phyloP scores from a whole-genome alignment of 2,797 vertebrate genomes.

The Podarcis lilfordi region DNA sequence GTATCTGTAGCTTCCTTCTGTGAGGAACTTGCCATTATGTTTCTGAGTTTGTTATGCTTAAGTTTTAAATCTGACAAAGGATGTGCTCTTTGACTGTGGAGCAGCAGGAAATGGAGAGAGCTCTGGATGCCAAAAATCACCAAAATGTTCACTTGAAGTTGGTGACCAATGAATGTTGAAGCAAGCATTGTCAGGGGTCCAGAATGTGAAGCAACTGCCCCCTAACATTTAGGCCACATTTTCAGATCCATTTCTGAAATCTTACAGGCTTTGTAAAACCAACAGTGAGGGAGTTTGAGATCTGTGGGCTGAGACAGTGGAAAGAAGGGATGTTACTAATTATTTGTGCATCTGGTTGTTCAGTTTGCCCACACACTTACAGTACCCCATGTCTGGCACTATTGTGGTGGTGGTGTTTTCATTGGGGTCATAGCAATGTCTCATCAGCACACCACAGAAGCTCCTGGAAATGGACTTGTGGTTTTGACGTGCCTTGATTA shows the following conservation, averaged over 20 bases:
- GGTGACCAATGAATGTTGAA: background rate
- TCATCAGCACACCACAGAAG: background rate
- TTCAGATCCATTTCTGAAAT: background rate
- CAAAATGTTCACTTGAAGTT: background rate
- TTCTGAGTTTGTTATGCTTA: slow-evolving; percentile 9
- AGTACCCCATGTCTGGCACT: background rate
- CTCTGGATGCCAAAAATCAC: background rate
- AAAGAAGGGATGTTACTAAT: background rate
- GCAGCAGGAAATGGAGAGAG: background rate
- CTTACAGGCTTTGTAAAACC: background rate
- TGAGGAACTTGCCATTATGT: slow-evolving; percentile 9
- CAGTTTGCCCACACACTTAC: background rate
- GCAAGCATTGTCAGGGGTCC: background rate
- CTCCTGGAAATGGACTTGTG: background rate
- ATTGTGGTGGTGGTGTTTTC: background rate
- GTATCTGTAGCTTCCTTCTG: slow-evolving; percentile 12
- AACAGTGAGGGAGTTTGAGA: background rate
- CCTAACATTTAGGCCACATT: background rate
- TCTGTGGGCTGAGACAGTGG: background rate
- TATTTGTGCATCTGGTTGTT: background rate
- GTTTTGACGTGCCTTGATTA: background rate
- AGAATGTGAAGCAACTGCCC: background rate
- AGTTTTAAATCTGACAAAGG: slow-evolving; percentile 16
- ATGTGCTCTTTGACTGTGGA: background rate
- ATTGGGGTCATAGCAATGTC: background rate